A percentile compares a stretch with the other conserved stretches of the same genome.
phyloP scores from a whole-genome alignment of 2,888 invertebrate species.

The Cetonia aurata region DNA sequence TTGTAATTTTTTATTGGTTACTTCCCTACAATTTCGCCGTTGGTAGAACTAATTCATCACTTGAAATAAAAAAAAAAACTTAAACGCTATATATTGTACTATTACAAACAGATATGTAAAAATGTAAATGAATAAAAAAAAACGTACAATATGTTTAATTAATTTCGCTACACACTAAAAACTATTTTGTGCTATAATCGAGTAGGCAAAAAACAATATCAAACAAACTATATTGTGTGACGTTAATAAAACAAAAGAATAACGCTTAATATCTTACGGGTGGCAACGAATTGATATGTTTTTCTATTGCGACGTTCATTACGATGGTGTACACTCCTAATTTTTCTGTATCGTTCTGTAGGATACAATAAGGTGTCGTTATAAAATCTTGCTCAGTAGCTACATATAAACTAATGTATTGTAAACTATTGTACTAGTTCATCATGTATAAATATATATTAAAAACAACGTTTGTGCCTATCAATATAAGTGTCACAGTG shows the following conservation, averaged over 20 bases:
- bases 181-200: constrained; percentile 8
- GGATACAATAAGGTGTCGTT: constrained; percentile 29
- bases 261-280: constrained; percentile 60
- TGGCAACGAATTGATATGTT: constrained; percentile 62
- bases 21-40: too few relatives aligned
- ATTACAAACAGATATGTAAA: too few relatives aligned
- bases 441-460: too few relatives aligned
- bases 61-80: too few relatives aligned
- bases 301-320: constrained; percentile 65
- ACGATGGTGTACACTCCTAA: constrained; percentile 52
- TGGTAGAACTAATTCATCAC: too few relatives aligned
- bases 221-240: constrained; percentile 17
- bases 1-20: too few relatives aligned
- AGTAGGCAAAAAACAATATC: neutral
- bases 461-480: too few relatives aligned
- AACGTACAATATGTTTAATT: constrained; percentile 11
- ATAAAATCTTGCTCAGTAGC: constrained; percentile 9
- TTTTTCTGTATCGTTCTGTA: constrained; percentile 43
- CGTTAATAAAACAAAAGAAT: neutral
- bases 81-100: too few relatives aligned
- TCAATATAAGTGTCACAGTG: too few relatives aligned
- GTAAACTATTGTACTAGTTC: neutral
- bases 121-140: too few relatives aligned
- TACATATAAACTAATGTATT: constrained; percentile 1
- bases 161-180: constrained; percentile 36